Evolutionary conservation across 1,140 invertebrate species (phyloP), one percentile per base, ranked within the genome.

Genomic region (Tribolium castaneum): DNA sequence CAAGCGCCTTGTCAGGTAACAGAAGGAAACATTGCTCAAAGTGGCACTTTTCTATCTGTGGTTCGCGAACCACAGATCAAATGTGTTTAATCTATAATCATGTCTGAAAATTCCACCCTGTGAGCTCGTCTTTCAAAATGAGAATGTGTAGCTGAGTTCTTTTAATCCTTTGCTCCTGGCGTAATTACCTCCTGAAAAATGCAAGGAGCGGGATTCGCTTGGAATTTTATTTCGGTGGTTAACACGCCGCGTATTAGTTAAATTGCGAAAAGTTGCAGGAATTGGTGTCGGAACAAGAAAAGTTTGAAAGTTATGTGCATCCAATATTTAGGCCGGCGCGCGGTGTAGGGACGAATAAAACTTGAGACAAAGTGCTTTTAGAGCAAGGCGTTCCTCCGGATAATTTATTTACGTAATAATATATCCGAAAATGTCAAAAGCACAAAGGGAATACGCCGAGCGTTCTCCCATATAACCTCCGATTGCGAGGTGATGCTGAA

Each of bases 1-100:
- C 97, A 99, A 92, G 97, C 98, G 86, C 92, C 90, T 14, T 92
- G 91, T 85, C 92, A 92, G 89, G 92, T 92, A 84, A 88, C 25
- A 19, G 16, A 19, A 19, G 2, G 16, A 19, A 19, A 19, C 16
- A 19, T 19, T 19, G 16, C 16, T 19, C 1, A 19, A 19, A 19
- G 16, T 19, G 16, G 16, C 16, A 19, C 2, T 19, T 19, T 19
- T 19, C 16, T 19, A 2, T 19, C 16, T 19, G 16, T 19, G 16
- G 16, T 19, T 19, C 16, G 1, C 16, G 16, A 19, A 2, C 16
- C 16, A 19, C 1, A 19, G 16, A 2, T 1, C 16, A 19, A 19
- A 19, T 19, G 16, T 19, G 16, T 19, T 19, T 19, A 1, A 19
- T 19, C 16, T 19, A 19, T 19, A 19, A 19, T 19, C 16, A 19